Conservation (phyloP, 2,113 vertebrate species). For the Corythoichthys intestinalis region DNA sequence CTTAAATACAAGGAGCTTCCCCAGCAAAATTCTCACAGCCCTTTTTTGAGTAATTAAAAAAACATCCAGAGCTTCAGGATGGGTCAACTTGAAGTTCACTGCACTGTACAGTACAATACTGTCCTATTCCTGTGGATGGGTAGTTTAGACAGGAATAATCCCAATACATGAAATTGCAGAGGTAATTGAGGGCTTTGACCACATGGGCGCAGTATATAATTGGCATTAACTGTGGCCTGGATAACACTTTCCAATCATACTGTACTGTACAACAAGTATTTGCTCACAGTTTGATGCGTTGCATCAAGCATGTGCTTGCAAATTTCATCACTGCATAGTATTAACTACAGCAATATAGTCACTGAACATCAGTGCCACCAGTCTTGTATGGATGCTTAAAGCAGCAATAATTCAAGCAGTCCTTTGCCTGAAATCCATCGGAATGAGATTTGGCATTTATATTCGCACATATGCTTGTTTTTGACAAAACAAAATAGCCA, state of each 20-base stretch:
- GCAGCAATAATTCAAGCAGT: slow-evolving; percentile 13
- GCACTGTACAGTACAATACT: not conserved
- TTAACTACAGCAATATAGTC: slow-evolving; percentile 42
- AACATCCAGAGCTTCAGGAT: not conserved
- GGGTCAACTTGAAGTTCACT: slow-evolving; percentile 1
- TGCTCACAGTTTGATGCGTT: slow-evolving; percentile 7
- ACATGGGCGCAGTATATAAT: slow-evolving; percentile 41
- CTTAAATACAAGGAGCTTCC: not conserved
- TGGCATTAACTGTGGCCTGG: not conserved
- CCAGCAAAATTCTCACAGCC: not conserved
- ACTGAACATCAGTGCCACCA: slow-evolving; percentile 32
- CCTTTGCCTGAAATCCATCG: slow-evolving; percentile 5
- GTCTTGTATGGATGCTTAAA: slow-evolving; percentile 14
- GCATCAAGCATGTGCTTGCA: not conserved
- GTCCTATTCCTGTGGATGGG: not conserved
- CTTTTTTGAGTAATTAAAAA: not conserved
- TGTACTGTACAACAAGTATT: not conserved
- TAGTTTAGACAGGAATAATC: not conserved
- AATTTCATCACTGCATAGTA: slow-evolving; percentile 30
- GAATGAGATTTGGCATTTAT: not conserved
- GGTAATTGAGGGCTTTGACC: slow-evolving; percentile 40
- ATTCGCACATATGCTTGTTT: not conserved
- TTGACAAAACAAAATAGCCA: not conserved
- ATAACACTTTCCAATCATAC: not conserved
- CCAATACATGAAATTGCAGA: slow-evolving; percentile 1